Conservation (phyloP, 2,888 invertebrate genomes). For the Orthonychiurus folsomi region DNA sequence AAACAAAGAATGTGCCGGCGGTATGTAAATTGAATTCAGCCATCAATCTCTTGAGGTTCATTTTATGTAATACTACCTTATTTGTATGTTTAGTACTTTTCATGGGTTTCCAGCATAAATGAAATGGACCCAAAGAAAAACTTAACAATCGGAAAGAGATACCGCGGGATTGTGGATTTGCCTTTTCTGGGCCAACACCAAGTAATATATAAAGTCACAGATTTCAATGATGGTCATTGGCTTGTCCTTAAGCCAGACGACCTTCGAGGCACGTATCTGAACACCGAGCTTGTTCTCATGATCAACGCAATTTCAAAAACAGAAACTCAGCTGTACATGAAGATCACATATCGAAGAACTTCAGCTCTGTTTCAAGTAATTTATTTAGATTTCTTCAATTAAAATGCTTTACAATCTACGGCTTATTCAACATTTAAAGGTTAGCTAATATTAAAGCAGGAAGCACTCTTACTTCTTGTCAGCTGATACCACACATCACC, state of each 20-base stretch:
- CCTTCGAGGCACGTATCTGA: constrained; percentile 27
- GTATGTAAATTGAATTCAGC: constrained; percentile 21
- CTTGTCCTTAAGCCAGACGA: constrained; percentile 29
- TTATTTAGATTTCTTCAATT: no score
- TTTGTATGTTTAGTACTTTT: constrained; percentile 36
- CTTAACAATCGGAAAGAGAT: constrained; percentile 32
- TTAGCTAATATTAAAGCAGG: no score
- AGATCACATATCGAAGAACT: constrained; percentile 34
- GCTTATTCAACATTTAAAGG: no score
- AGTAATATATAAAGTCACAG: constrained; percentile 28
- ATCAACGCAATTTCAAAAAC: constrained; percentile 28
- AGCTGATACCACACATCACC: no score
- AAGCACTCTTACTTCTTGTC: no score
- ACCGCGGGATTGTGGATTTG: constrained; percentile 31
- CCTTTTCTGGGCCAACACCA: constrained; percentile 37
- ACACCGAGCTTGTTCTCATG: constrained; percentile 32
- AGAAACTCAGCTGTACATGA: constrained; percentile 35
- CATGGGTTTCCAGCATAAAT: constrained; percentile 29
- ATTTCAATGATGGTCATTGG: constrained; percentile 34
- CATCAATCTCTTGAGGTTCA: no score
- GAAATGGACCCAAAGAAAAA: constrained; percentile 28
- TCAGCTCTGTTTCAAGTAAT: constrained; percentile 36
- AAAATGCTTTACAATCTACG: no score
- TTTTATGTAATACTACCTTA: no score
- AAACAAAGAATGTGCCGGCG: constrained; percentile 31